phyloP scores from a whole-genome alignment of 2,888 invertebrate species.

The Hesperia comma region DNA sequence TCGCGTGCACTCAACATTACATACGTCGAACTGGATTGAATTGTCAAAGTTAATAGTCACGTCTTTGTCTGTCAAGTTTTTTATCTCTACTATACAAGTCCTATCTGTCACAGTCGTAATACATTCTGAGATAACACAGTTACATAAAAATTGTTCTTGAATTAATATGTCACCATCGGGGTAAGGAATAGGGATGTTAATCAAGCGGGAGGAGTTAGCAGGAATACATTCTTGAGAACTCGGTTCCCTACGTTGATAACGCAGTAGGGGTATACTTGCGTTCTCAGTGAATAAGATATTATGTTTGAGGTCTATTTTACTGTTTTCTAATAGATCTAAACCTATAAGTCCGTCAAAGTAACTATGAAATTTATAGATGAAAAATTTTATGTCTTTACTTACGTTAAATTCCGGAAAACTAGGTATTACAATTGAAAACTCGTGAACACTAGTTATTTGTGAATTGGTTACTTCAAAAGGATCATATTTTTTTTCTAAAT shows the following conservation, averaged over 20 bases:
- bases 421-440: slow-evolving; percentile 3
- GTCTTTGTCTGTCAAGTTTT: too few relatives aligned
- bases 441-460: neutral
- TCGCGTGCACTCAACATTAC: too few relatives aligned
- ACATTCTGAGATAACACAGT: slow-evolving; percentile 13
- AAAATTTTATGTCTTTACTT: neutral
- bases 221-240: slow-evolving; percentile 7
- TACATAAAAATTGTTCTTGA: slow-evolving; percentile 5
- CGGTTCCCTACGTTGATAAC: slow-evolving; percentile 10
- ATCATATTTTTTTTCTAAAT: slow-evolving; percentile 3
- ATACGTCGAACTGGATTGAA: too few relatives aligned
- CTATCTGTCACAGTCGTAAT: slow-evolving; percentile 14
- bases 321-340: slow-evolving; percentile 40
- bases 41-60: too few relatives aligned
- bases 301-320: slow-evolving; percentile 41
- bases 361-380: neutral
- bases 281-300: slow-evolving; percentile 30
- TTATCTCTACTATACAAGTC: neutral
- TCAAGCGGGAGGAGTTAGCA: neutral
- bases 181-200: neutral
- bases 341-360: slow-evolving; percentile 37
- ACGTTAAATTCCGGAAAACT: neutral
- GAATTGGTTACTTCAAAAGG: slow-evolving; percentile 18
- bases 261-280: slow-evolving; percentile 27
- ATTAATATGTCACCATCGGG: slow-evolving; percentile 12